Percentiles rank a stretch among this genome's conserved stretches.
These are phyloP conservation scores for Strix aluco DNA, from an alignment of 2,113 vertebrate species.

Conservation along the genomic window DNA sequence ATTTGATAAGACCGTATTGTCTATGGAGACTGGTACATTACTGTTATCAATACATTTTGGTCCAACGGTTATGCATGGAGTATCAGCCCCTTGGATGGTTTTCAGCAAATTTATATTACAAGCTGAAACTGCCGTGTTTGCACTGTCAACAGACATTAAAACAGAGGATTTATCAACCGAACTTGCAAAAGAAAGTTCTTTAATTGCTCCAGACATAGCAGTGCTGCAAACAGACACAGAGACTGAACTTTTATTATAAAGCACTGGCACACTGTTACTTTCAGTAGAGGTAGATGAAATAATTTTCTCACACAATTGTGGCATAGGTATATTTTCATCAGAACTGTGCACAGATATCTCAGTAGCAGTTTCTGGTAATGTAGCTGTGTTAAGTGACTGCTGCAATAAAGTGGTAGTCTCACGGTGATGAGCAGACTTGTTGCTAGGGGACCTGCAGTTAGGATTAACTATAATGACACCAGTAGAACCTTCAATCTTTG, in stretches of 20 bases:
- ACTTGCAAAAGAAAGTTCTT: constrained; percentile 79
- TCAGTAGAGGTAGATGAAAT: constrained; percentile 84
- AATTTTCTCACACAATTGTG: constrained; percentile 79
- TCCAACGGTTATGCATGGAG: constrained; percentile 75
- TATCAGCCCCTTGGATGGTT: constrained; percentile 76
- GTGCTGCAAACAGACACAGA: constrained; percentile 77
- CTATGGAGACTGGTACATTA: constrained; percentile 51
- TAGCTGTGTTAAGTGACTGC: constrained; percentile 66
- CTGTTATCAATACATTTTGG: constrained; percentile 79
- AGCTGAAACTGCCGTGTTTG: constrained; percentile 73
- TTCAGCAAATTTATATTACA: constrained; percentile 79
- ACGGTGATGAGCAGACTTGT: constrained; percentile 75
- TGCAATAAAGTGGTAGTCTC: constrained; percentile 70
- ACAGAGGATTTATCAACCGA: constrained; percentile 81
- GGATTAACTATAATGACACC: constrained; percentile 86
- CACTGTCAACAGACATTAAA: constrained; percentile 80
- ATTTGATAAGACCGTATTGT: constrained; percentile 43
- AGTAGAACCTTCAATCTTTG: constrained; percentile 80
- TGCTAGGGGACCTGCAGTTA: constrained; percentile 83
- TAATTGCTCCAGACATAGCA: constrained; percentile 77
- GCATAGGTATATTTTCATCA: constrained; percentile 73
- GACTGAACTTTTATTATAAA: constrained; percentile 78
- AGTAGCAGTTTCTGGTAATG: constrained; percentile 76
- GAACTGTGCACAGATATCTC: constrained; percentile 74
- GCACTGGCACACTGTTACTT: constrained; percentile 78